phyloP scores from a whole-genome alignment of 2,113 vertebrate species.

The Boleophthalmus pectinirostris region DNA sequence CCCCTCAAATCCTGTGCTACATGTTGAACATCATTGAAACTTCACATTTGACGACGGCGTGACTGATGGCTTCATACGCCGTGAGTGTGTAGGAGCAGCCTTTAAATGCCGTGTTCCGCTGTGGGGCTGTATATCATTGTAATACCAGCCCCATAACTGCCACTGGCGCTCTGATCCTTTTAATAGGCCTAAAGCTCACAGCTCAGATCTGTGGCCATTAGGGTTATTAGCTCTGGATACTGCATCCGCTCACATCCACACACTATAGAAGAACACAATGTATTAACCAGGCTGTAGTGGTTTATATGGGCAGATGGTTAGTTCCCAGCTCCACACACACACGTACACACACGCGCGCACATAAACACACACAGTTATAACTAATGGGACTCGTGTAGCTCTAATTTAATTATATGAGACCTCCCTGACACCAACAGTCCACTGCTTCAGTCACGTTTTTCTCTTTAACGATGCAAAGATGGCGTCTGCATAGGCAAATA shows the following conservation, averaged over 20 bases:
- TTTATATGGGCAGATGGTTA: slow-evolving; percentile 70
- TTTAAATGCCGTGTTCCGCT: slow-evolving; percentile 27
- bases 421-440: slow-evolving; percentile 40
- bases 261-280: slow-evolving; percentile 48
- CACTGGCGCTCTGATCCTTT: slow-evolving; percentile 32
- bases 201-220: slow-evolving; percentile 63
- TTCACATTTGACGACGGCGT: slow-evolving; percentile 14
- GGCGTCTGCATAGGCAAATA: slow-evolving; percentile 37
- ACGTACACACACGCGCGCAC: not conserved
- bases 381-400: slow-evolving; percentile 66
- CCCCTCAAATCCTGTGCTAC: not conserved
- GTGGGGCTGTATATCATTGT: slow-evolving; percentile 16
- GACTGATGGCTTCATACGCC: slow-evolving; percentile 19
- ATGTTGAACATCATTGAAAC: slow-evolving; percentile 23
- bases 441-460: slow-evolving; percentile 33
- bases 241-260: not conserved
- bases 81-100: slow-evolving; percentile 1
- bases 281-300: slow-evolving; percentile 59
- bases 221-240: slow-evolving; percentile 59
- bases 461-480: slow-evolving; percentile 41
- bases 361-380: slow-evolving; percentile 48
- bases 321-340: slow-evolving; percentile 38
- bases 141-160: slow-evolving; percentile 25
- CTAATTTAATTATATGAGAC: slow-evolving; percentile 59
- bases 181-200: slow-evolving; percentile 49